Evolutionary conservation across 2,797 vertebrate genomes (phyloP).

Genomic region (Pipistrellus kuhlii): DNA sequence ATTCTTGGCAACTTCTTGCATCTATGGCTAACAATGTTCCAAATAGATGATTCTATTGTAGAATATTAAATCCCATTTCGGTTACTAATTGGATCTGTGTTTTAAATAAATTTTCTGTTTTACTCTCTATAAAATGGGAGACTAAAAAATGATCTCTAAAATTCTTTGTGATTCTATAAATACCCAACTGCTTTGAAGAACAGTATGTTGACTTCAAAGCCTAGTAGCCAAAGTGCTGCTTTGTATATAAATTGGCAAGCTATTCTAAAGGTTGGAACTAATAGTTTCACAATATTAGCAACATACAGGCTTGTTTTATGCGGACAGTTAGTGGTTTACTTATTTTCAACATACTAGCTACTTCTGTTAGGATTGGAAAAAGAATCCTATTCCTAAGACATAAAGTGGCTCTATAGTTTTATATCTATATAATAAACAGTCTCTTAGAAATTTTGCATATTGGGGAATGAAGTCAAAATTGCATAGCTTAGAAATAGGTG

Average conservation of each 20-base stretch:
- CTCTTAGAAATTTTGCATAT: background rate
- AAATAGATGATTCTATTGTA: constrained; percentile 1
- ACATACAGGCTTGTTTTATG: background rate
- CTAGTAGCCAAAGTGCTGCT: background rate
- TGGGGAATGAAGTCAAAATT: constrained; percentile 25
- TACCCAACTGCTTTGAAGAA: background rate
- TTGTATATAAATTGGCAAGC: background rate
- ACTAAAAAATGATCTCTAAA: constrained; percentile 48
- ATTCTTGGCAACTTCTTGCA: background rate
- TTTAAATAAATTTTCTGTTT: constrained; percentile 49
- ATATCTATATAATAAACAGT: background rate
- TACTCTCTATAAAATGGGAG: background rate
- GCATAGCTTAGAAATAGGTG: background rate
- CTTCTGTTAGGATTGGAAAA: constrained; percentile 15
- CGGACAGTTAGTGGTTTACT: background rate
- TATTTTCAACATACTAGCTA: constrained; percentile 22
- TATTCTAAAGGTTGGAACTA: constrained; percentile 53
- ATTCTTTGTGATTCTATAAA: constrained; percentile 10
- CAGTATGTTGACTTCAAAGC: constrained; percentile 12
- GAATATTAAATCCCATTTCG: background rate
- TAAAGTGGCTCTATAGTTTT: background rate
- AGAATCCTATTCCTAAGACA: constrained; percentile 6
- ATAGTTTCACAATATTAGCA: background rate
- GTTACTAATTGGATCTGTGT: background rate
- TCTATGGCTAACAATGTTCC: background rate